Conservation (phyloP, 2,888 invertebrate species). For the Amphipyra tragopoginis region DNA sequence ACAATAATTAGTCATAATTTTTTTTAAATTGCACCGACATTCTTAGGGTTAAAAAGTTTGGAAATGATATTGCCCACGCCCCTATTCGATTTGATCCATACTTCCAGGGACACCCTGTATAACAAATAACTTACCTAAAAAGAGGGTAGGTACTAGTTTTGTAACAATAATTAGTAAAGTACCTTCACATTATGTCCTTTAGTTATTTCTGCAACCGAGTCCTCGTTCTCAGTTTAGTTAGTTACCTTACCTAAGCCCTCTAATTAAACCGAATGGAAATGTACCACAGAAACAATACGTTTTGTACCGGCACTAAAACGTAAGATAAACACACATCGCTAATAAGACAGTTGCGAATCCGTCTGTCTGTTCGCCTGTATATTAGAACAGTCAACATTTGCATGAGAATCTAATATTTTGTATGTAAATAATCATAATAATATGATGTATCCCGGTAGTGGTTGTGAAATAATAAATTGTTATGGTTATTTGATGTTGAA, state of each 20-base stretch:
- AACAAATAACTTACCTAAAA: too few relatives aligned
- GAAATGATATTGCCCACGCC: too few relatives aligned
- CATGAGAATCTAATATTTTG: slow-evolving; percentile 72
- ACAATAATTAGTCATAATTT: too few relatives aligned
- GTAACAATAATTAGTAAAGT: too few relatives aligned
- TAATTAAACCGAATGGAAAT: slow-evolving; percentile 73
- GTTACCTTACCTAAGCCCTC: slow-evolving; percentile 13
- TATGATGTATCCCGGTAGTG: slow-evolving; percentile 39
- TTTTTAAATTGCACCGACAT: too few relatives aligned
- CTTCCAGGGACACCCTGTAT: too few relatives aligned
- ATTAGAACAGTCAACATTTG: slow-evolving; percentile 72
- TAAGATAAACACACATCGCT: slow-evolving; percentile 75
- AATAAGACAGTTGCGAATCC: slow-evolving; percentile 73
- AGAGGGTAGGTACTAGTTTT: too few relatives aligned
- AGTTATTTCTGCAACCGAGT: not conserved
- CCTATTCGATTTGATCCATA: too few relatives aligned
- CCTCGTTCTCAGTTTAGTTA: slow-evolving; percentile 7
- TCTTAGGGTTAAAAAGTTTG: too few relatives aligned
- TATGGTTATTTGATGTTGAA: not conserved
- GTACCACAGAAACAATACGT: slow-evolving; percentile 76
- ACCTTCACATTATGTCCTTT: too few relatives aligned
- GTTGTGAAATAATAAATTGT: not conserved
- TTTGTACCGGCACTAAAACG: slow-evolving; percentile 70
- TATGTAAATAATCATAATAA: slow-evolving; percentile 69
- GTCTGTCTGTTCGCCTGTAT: slow-evolving; percentile 66